Evolutionary conservation across 1,140 invertebrate genomes (phyloP).

Genomic region (Zaprionus kolodkinae): DNA sequence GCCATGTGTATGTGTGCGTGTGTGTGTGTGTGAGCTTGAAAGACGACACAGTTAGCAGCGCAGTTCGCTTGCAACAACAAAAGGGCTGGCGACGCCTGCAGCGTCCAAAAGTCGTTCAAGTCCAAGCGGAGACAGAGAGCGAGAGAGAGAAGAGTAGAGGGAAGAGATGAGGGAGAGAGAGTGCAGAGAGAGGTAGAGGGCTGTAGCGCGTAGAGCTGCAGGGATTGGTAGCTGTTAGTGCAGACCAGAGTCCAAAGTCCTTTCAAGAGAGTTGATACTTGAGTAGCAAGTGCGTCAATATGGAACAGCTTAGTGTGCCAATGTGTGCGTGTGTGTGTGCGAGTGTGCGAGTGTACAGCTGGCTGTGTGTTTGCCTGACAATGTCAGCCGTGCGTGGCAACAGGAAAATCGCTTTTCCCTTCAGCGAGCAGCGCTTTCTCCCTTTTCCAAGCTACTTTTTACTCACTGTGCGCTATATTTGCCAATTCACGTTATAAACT

Average conservation of each 20-base stretch:
- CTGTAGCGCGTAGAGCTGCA: not conserved
- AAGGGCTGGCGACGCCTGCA: slow-evolving; percentile 30
- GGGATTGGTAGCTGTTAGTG: not conserved
- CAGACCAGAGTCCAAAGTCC: slow-evolving; percentile 44
- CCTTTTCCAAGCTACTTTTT: not conserved
- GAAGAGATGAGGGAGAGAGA: not conserved
- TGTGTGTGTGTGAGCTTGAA: slow-evolving; percentile 8
- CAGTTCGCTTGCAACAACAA: slow-evolving; percentile 37
- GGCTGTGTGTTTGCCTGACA: slow-evolving; percentile 41
- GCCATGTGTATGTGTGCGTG: not conserved
- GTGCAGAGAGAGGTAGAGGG: not conserved
- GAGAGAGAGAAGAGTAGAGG: slow-evolving; percentile 4
- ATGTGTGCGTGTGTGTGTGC: slow-evolving; percentile 2
- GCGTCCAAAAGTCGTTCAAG: slow-evolving; percentile 54
- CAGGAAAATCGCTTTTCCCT: slow-evolving; percentile 26
- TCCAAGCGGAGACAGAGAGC: slow-evolving; percentile 33
- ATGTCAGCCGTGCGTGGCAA: slow-evolving; percentile 60
- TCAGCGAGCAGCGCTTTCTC: not conserved
- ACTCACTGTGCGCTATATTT: slow-evolving; percentile 51
- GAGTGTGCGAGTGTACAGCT: not conserved
- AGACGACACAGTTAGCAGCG: slow-evolving; percentile 38
- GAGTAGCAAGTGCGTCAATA: slow-evolving; percentile 59
- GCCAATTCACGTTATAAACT: slow-evolving; percentile 70
- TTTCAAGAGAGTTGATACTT: slow-evolving; percentile 59
- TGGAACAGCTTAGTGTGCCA: slow-evolving; percentile 31